Evolutionary conservation across 2,113 vertebrate genomes (phyloP).

Genomic region (Mustela nigripes): DNA sequence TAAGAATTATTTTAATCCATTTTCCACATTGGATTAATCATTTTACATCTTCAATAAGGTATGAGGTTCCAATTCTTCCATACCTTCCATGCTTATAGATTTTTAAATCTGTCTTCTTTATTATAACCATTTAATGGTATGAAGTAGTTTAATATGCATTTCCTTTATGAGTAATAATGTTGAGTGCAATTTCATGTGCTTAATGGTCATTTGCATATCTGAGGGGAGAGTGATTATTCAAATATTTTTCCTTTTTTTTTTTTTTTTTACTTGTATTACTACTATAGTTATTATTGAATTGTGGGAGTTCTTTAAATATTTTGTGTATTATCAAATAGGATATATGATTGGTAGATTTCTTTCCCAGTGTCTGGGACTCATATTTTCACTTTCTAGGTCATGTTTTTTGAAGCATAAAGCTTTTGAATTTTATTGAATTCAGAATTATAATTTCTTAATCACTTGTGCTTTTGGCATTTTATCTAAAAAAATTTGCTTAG

Average conservation of each 20-base stretch:
- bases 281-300: neutral
- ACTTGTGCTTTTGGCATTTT: neutral
- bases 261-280: neutral
- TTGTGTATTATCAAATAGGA: neutral
- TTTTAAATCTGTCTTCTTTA: neutral
- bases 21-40: neutral
- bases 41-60: neutral
- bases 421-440: neutral
- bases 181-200: neutral
- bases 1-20: neutral
- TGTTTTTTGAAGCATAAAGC: neutral
- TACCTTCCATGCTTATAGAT: neutral
- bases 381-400: neutral
- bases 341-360: neutral
- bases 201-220: neutral
- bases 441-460: neutral
- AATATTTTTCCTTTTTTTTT: neutral
- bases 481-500: neutral
- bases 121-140: neutral
- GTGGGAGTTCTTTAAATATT: neutral
- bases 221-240: neutral
- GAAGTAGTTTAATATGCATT: neutral
- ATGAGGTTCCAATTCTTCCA: neutral
- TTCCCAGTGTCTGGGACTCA: neutral
- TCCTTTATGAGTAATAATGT: neutral